Base-by-base conservation (phyloP, 2,888 invertebrate genomes). In the Pristionchus fissidentatus region DNA sequence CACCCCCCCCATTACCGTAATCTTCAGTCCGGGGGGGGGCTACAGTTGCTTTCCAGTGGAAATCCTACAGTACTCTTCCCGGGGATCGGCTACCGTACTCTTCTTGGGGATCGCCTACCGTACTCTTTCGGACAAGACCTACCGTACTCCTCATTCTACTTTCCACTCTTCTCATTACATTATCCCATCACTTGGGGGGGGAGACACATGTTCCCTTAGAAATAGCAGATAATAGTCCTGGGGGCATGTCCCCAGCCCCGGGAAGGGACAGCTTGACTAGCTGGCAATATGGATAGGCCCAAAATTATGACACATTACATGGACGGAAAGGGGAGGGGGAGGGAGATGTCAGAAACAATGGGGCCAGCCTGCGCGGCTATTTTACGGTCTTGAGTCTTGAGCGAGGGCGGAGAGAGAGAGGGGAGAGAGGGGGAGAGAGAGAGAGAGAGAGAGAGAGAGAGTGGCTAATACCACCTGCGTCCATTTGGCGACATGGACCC, bases 291-390 rank as follows among this genome's bases (percentile, higher is more conserved):
- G 70, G 70, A 3, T 3, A 38, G 38, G 22, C 15, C 3, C 70
- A 38, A 70, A 70, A 70, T 70, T 70, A 70, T 70, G 70, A 70
- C 70, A 70, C 70, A 70, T 70, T 70, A 70, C 70, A 70, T 70
- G 5, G 70, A n/a, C 55, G 8, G 22, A 4, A 4, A n/a, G n/a
- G 70, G 41, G 26, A 43, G 41, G 1, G 57, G 26, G 29, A 57
- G 57, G 26, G 57, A 57, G 57, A 26, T 3, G 10, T n/a, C 29
- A 22, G n/a, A 29, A 1, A 22, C 0, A 29, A 38, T 10, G 1
- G 5, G 66, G 66, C 29, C n/a, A 5, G n/a, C n/a, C n/a, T n/a
- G 8, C n/a, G 62, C 35, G 3, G n/a, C 62, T n/a, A 62, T 62
- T 62, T 62, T 62, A 62, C 62, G 62, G 62, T 26, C 29, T 35